Base-by-base conservation (phyloP, 2,888 invertebrate genomes). In the Lucinisca nassula region DNA sequence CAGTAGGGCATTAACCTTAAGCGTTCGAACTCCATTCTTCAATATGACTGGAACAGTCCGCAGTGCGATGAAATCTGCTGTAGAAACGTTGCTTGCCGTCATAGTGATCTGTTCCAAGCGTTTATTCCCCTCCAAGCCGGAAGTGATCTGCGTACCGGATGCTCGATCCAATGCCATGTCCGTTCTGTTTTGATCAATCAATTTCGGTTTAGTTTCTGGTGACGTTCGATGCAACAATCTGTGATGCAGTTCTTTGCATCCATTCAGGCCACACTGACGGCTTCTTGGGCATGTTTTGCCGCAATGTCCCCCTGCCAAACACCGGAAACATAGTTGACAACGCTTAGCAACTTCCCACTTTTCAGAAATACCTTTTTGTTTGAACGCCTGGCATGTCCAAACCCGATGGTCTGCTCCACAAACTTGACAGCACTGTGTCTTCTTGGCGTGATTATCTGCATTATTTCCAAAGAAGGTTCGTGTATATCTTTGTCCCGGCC, bases 341-440 rank as follows among this genome's bases (percentile, higher is more conserved):
- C 49, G 40, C 61, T 80, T 87, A 37, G 87, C 87, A 27, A 55
- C 74, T 8, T 61, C 24, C 81, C 87, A 87, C 72, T 81, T 70
- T 0, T 72, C 74, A 24, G 38, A 1, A 0, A 82, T 49, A n/a
- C 30, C 8, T n/a, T 79, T 55, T 37, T n/a, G n/a, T 38, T 45
- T 67, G 21, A 82, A 77, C 35, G 45, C 35, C n/a, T 40, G 14
- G 38, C 82, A 85, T 17, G 55, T 58, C 85, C 85, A 84, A 24
- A 67, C 37, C 8, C 32, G 10, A 75, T n/a, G 12, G n/a, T 12
- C 35, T n/a, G n/a, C 30, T 61, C 6, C 24, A 73, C 79, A 84
- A 1, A 84, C 3, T n/a, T 67, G 79, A 70, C 84, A 84, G 12
- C 3, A 51, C 8, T 8, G 12, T 74, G 21, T 24, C 30, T 27